Conservation (phyloP, 2,797 vertebrate species). For the Intellagama lesueurii region DNA sequence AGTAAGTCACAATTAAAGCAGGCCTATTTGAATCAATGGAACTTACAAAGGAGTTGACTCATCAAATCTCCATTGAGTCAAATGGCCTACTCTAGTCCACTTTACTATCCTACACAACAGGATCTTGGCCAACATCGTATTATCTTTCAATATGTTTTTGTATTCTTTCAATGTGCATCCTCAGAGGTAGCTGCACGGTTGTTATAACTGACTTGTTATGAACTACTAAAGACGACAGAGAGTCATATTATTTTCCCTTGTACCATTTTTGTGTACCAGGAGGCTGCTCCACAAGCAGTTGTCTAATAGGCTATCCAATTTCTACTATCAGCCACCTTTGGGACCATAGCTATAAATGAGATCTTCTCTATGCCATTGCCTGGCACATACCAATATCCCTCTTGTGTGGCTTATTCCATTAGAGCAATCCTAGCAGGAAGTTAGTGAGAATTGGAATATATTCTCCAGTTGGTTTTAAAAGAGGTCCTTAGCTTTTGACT, state of each 20-base stretch:
- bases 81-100: too few species aligned
- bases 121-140: too few species aligned
- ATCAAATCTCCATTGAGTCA: too few species aligned
- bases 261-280: background rate
- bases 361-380: constrained; percentile 10
- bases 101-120: too few species aligned
- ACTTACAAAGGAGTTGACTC: too few species aligned
- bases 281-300: constrained; percentile 32
- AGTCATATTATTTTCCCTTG: background rate
- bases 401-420: constrained; percentile 54
- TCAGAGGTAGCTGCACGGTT: too few species aligned
- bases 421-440: constrained; percentile 55
- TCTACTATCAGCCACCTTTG: constrained; percentile 22
- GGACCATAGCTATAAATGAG: constrained; percentile 29
- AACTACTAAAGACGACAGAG: too few species aligned
- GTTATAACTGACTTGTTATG: background rate
- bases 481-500: constrained; percentile 57
- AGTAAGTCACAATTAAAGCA: too few species aligned
- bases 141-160: too few species aligned
- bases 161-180: too few species aligned
- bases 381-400: constrained; percentile 33
- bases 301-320: constrained; percentile 32
- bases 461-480: constrained; percentile 58
- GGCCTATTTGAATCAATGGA: too few species aligned
- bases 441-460: constrained; percentile 66